Percentiles rank a stretch among this genome's conserved stretches.
phyloP scores from a whole-genome alignment of 2,113 vertebrate genomes.

The Maccullochella peelii region DNA sequence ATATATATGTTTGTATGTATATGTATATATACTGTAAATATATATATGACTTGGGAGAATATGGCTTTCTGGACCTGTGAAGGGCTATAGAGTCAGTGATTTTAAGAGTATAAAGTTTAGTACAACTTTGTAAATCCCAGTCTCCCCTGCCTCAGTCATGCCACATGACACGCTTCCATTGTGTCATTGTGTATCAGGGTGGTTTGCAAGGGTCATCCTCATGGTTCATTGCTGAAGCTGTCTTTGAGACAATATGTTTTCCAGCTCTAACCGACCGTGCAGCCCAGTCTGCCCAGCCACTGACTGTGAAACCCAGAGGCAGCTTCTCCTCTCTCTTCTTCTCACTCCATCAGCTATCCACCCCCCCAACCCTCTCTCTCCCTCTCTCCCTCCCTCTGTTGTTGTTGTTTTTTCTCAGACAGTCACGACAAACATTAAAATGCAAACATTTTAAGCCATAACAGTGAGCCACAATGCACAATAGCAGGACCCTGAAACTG shows the following conservation, averaged over 20 bases:
- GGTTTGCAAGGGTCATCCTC: slow-evolving; percentile 21
- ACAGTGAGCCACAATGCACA: background rate
- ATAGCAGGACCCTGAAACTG: background rate
- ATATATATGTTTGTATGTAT: too few relatives aligned
- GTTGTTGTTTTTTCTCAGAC: background rate
- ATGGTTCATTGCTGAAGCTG: slow-evolving; percentile 28
- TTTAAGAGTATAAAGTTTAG: background rate
- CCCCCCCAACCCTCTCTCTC: too few relatives aligned
- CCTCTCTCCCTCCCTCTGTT: background rate
- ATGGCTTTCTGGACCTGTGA: background rate
- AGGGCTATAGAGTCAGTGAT: background rate
- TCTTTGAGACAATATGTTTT: slow-evolving; percentile 28
- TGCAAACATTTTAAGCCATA: background rate
- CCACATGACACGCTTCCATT: background rate
- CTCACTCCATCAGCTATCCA: background rate
- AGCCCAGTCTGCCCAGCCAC: background rate
- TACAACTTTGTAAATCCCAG: background rate
- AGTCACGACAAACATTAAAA: background rate
- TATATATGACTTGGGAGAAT: background rate
- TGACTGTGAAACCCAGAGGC: slow-evolving; percentile 7
- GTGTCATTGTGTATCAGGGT: background rate
- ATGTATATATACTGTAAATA: too few relatives aligned
- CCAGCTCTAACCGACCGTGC: slow-evolving; percentile 6
- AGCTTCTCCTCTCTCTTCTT: background rate
- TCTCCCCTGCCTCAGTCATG: slow-evolving; percentile 4